Base-by-base conservation (phyloP, 2,888 invertebrate genomes). In the Hymenopus coronatus region DNA sequence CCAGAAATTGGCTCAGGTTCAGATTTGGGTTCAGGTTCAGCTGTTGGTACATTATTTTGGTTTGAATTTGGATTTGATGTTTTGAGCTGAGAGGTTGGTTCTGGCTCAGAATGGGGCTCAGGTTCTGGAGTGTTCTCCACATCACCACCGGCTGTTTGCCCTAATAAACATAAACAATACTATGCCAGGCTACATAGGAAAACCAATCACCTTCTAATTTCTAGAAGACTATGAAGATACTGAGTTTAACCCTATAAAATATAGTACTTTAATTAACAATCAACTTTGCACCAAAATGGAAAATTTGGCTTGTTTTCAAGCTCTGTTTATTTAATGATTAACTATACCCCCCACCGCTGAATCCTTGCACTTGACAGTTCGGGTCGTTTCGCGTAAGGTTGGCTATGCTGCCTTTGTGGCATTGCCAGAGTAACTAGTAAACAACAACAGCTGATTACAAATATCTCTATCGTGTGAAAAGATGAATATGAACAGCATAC, bases 1-100 rank as follows among this genome's bases (percentile, higher is more conserved):
- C 94, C 93, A 25, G 94, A 92, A 91, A 93, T 93, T 33, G 93
- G 92, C 88, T 93, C 93, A 0, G 94, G 92, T 91, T 92, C 92
- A n/a, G 91, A 88, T 46, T 88, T 90, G 3, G 93, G 92, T 91
- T 93, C 92, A n/a, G 92, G 92, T 90, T 93, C 92, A 2, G 93
- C 92, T 90, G 93, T 92, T 3, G 94, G 92, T 88, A 93, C 93
- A 20, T 93, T 92, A 91, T 93, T 93, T 40, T 93, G 92, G 82
- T 93, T 93, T 9, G 92, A 92, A 90, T 93, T 92, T 3, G 93
- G 92, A 90, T 93, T 93, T 70, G 93, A 88, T 93, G 93, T 70
- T 27, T 28, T 83, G 20, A 92, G 90, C 88, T 91, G 91, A 27
- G 90, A 90, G 84, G 83, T 89, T 88, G 91, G 91, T 90, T 91